Base-by-base conservation (phyloP, 2,113 vertebrate genomes). In the Cyprinus carpio region DNA sequence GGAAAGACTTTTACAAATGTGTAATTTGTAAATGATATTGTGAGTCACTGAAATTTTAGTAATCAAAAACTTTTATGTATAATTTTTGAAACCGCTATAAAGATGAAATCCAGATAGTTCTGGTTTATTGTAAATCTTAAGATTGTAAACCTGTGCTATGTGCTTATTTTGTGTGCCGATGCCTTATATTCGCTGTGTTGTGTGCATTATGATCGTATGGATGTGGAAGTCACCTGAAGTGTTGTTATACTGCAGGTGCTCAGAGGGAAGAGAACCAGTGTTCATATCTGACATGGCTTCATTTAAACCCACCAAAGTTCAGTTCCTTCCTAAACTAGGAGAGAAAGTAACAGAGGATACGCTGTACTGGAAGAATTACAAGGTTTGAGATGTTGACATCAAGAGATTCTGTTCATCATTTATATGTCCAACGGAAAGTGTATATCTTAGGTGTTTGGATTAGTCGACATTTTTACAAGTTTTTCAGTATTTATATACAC, bases 301-400 rank as follows among this genome's bases (percentile, higher is more conserved):
- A 0, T 99, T 97, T 89, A 99, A 97, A 86, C 96, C 97, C 20
- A 94, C 96, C 13, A 94, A 94, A 88, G 92, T 99, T 69, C 96
- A 93, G 76, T 85, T 91, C 0, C 94, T 95, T 82, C 98, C 97
- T 58, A 92, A 94, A 89, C 95, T 99, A 80, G 98, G 97, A 83
- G 96, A 98, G 88, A 96, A 91, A 90, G 94, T 99, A 89, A 99
- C 97, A 2, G 95, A 97, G 85, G 98, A 99, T 82, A 98, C 98
- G 1, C 56, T 97, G 1, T 99, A 98, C 89, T 99, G 98, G 98
- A 96, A 95, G 75, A 96, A 95, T 84, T 97, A 97, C 89, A 99
- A 97, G 95, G 98, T 96, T 90, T 83, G 81, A 54, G 4, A 10
- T 62, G 46, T 54, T 8, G 9, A 9, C 40, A 40, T 40, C 40